Conservation (phyloP, 2,113 vertebrate genomes). For the Sander vitreus region DNA sequence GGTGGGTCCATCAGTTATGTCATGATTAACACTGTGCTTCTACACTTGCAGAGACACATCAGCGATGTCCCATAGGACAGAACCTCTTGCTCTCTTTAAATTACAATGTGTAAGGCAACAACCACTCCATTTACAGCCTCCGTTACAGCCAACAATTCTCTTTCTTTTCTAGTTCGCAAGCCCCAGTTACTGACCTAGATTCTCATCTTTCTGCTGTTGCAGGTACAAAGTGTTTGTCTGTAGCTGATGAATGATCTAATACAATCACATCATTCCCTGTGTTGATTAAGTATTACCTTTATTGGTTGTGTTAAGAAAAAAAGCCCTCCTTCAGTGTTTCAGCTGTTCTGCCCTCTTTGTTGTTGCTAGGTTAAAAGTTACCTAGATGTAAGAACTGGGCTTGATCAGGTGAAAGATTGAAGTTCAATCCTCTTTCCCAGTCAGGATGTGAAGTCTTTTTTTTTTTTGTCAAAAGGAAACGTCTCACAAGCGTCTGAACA, state of each 20-base stretch:
- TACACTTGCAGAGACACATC: not conserved
- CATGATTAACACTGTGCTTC: not conserved
- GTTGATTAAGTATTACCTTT: conserved; percentile 2
- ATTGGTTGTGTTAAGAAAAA: not conserved
- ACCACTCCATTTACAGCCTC: conserved; percentile 6
- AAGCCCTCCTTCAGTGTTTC: not conserved
- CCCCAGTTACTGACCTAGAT: conserved; percentile 54
- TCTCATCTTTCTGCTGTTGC: not conserved
- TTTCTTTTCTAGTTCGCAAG: conserved; percentile 8
- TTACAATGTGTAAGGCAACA: not conserved
- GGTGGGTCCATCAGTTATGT: not conserved
- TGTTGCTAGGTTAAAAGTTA: conserved; percentile 15
- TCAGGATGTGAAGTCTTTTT: conserved; percentile 2
- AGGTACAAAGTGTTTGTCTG: conserved; percentile 14
- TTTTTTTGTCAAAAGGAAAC: conserved; percentile 35
- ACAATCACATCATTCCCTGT: conserved; percentile 2
- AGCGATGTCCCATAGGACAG: not conserved
- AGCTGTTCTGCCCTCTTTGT: not conserved
- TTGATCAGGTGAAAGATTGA: conserved; percentile 7
- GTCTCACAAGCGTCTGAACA: conserved; percentile 19
- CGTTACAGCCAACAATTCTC: not conserved
- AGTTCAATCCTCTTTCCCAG: conserved; percentile 22
- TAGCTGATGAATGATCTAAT: conserved; percentile 21
- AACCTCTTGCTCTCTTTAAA: not conserved
- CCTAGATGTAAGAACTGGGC: not conserved